Percentiles rank a stretch among this genome's conserved stretches.
Evolutionary conservation across 2,113 vertebrate species (phyloP).

Genomic region (Mormyrus iriodes): DNA sequence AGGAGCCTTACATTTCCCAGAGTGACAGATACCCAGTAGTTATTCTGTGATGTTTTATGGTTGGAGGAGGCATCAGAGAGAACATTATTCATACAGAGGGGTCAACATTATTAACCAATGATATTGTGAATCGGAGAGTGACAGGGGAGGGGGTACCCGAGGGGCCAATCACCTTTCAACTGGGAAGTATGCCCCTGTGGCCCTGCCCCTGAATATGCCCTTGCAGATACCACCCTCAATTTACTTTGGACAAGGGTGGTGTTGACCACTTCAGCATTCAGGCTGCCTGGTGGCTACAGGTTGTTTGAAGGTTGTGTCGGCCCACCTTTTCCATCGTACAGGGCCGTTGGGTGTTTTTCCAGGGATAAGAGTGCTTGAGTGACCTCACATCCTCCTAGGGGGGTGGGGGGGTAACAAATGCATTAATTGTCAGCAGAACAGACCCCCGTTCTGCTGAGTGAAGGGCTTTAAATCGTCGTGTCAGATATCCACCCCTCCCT

Average conservation of each 20-base stretch:
- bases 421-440: not conserved
- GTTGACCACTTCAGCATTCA: not conserved
- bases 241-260: not conserved
- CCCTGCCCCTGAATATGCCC: not conserved
- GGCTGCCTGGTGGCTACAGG: not conserved
- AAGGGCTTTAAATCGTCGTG: not conserved
- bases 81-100: not conserved
- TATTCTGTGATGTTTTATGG: not conserved
- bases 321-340: not conserved
- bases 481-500: not conserved
- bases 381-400: not conserved
- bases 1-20: not conserved
- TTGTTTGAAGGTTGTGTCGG: not conserved
- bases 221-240: not conserved
- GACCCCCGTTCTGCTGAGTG: conserved; percentile 7
- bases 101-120: not conserved
- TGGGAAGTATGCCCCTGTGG: not conserved
- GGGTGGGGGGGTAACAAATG: not conserved
- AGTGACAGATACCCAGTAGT: not conserved
- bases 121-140: not conserved
- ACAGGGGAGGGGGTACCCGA: not conserved
- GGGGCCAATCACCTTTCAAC: not conserved
- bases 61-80: not conserved
- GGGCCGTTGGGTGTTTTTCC: not conserved
- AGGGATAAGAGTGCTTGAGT: not conserved